These are phyloP conservation scores for Scalopus aquaticus DNA, from an alignment of 2,113 vertebrate species.

Conservation along the genomic window DNA sequence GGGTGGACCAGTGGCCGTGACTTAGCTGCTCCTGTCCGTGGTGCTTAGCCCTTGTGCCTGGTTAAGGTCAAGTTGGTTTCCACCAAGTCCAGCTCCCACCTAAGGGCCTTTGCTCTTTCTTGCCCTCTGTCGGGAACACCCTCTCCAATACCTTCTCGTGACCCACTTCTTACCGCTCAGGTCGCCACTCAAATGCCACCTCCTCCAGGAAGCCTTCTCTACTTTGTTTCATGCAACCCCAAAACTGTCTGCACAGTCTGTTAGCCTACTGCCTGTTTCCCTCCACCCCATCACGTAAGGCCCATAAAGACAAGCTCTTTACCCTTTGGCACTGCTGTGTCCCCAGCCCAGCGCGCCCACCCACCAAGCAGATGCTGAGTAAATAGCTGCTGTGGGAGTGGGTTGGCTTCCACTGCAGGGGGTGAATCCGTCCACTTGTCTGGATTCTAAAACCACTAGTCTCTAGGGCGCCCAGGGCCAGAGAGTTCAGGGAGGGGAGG, in stretches of 20 bases:
- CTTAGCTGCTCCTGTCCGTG: background rate
- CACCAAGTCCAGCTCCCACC: no score
- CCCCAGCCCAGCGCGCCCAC: background rate
- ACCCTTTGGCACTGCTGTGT: background rate
- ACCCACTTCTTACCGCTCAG: background rate
- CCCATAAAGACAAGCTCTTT: rapidly evolving
- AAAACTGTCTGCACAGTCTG: rapidly evolving
- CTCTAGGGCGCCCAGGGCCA: background rate
- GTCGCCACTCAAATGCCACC: background rate
- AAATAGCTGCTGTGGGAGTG: background rate
- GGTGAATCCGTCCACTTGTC: background rate
- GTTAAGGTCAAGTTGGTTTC: background rate
- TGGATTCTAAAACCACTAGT: background rate
- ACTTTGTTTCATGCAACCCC: background rate
- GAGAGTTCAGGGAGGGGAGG: no score
- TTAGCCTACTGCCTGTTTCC: background rate
- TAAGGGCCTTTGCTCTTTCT: background rate
- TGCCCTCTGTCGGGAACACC: background rate
- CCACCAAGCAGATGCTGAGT: no score
- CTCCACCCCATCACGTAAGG: rapidly evolving
- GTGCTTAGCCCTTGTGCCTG: no score
- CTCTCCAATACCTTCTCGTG: background rate
- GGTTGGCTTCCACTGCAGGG: background rate
- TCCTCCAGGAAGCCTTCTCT: background rate
- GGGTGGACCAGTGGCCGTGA: background rate